These are phyloP conservation scores for Strigamia maritima DNA, from an alignment of 2,888 invertebrate species.

Conservation along the genomic window DNA sequence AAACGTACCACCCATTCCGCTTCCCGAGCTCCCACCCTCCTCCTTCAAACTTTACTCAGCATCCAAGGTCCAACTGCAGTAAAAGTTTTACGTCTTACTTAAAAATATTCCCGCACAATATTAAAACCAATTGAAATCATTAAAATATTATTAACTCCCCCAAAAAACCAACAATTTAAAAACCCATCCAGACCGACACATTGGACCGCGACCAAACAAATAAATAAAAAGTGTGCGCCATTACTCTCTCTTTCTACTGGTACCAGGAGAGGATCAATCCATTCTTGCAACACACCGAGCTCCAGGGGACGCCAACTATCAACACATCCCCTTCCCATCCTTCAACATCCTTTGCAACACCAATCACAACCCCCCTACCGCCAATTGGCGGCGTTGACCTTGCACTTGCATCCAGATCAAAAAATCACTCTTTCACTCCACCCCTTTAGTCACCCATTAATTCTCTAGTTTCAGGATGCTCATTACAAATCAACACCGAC, in stretches of 20 bases:
- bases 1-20: not conserved
- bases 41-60: conserved; percentile 7
- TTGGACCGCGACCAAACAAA: conserved; percentile 2
- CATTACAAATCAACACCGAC: not conserved
- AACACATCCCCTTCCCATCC: not conserved
- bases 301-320: conserved; percentile 26
- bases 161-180: not conserved
- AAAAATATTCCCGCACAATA: not conserved
- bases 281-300: not conserved
- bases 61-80: conserved; percentile 16
- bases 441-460: conserved; percentile 9
- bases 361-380: not conserved
- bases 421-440: conserved; percentile 9
- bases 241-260: not conserved
- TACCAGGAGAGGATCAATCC: conserved; percentile 17
- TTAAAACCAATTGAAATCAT: not conserved
- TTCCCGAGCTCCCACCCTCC: not conserved
- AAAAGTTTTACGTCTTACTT: not conserved
- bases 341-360: not conserved
- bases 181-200: not conserved
- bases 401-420: not conserved
- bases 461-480: conserved; percentile 10
- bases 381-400: not conserved
- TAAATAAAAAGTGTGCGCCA: not conserved
- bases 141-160: not conserved